Evolutionary conservation across 2,113 vertebrate genomes (phyloP), one percentile per base, ranked within the genome.

Genomic region (Trachemys scripta): DNA sequence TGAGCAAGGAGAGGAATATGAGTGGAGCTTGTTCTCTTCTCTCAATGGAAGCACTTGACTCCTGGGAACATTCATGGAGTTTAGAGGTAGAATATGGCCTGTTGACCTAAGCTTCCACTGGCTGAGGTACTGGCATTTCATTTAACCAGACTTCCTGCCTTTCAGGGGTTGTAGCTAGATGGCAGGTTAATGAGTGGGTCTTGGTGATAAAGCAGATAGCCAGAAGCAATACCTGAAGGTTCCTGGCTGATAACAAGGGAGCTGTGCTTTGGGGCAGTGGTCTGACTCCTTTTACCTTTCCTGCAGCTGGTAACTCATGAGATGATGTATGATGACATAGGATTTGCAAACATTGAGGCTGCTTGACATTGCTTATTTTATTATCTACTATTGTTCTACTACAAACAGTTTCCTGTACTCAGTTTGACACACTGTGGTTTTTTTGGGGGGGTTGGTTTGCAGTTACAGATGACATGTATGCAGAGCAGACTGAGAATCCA

Each of bases 391-490:
- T 38, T 38, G 54, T 53, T 42, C 4, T 81, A 29, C 35, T 53
- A 3, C 35, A 31, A n/a, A 42, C 29, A 2, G 53, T 38, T 91
- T 91, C 29, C 1, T n/a, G 12, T 79, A 47, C n/a, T 84, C 62
- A 80, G 54, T 85, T 90, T 97, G 87, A 98, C 54, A 93, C 84
- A 42, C 62, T 87, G 56, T 56, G 84, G 93, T 92, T 88, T 59
- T 59, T 31, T 94, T 82, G 88, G 92, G 80, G 94, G 91, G 89
- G 80, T 88, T 90, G 90, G 88, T 97, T 98, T 99, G 88, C 98
- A 99, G 99, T 99, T 98, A 99, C 99, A 80, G 99, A 99, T 98
- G 99, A 99, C 97, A 99, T 99, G 99, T 99, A 99, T 79, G 99
- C 99, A 87, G 99, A 99, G 96, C 99, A 99, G 98, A 98, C 99